phyloP scores from a whole-genome alignment of 2,113 vertebrate genomes.

The Grammomys surdaster region DNA sequence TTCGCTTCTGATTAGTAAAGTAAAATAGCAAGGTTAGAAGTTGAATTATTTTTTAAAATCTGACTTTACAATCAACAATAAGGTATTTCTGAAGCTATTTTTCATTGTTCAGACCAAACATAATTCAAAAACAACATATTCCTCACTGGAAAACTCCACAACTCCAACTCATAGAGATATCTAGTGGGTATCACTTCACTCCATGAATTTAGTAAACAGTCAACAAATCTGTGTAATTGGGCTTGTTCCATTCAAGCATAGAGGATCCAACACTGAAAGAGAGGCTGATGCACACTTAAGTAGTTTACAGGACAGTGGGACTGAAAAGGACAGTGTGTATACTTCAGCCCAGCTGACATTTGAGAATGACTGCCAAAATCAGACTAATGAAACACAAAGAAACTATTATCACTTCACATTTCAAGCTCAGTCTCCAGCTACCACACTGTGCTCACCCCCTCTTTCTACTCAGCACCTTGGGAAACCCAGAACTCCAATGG shows the following conservation, averaged over 20 bases:
- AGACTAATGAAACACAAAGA: background rate
- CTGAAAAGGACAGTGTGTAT: background rate
- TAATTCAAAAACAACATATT: slow-evolving; percentile 49
- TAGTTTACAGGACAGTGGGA: background rate
- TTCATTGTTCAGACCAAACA: slow-evolving; percentile 50
- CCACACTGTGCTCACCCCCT: background rate
- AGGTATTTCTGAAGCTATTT: slow-evolving; percentile 48
- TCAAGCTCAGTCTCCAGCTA: background rate
- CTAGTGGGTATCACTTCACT: slow-evolving; percentile 15
- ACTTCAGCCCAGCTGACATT: slow-evolving; percentile 16
- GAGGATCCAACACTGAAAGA: background rate
- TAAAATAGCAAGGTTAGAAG: slow-evolving; percentile 6
- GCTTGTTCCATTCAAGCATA: background rate
- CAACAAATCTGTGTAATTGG: background rate
- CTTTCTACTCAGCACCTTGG: background rate
- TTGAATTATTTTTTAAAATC: slow-evolving; percentile 32
- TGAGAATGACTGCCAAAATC: slow-evolving; percentile 41
- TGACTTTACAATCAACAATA: slow-evolving; percentile 12
- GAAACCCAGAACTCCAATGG: background rate
- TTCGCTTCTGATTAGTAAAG: background rate
- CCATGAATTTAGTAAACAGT: slow-evolving; percentile 49
- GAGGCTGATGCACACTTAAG: background rate
- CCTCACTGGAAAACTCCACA: background rate
- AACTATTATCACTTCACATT: background rate
- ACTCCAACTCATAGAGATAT: slow-evolving; percentile 50